A percentile compares a stretch with the other conserved stretches of the same genome.
Evolutionary conservation across 2,888 invertebrate species (phyloP).

Genomic region (Thumatha senex): DNA sequence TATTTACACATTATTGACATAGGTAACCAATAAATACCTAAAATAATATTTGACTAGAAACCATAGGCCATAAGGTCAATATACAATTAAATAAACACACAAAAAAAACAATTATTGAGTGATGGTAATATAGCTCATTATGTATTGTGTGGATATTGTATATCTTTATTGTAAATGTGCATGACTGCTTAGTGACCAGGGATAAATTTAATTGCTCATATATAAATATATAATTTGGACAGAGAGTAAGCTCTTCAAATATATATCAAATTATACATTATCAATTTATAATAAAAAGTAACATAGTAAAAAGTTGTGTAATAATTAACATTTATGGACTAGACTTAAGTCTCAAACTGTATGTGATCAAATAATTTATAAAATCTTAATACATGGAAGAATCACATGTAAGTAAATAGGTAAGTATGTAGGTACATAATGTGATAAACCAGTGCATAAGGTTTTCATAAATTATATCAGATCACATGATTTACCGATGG

Average conservation of each 20-base stretch:
- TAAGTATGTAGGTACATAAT: neutral
- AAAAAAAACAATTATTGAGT: too few species aligned
- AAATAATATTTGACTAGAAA: too few species aligned
- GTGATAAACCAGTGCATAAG: conserved; percentile 13
- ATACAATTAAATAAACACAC: too few species aligned
- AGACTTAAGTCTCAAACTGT: conserved; percentile 16
- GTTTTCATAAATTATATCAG: conserved; percentile 27
- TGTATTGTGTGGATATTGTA: too few species aligned
- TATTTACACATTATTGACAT: too few species aligned
- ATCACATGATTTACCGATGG: conserved; percentile 63
- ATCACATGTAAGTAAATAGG: conserved; percentile 10
- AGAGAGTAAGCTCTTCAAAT: neutral
- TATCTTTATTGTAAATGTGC: too few species aligned
- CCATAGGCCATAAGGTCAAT: too few species aligned
- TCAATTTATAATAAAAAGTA: conserved; percentile 28
- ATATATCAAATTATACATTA: neutral
- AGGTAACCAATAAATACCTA: too few species aligned
- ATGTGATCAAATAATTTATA: too few species aligned
- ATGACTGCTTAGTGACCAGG: too few species aligned
- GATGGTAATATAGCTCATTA: too few species aligned
- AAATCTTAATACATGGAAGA: conserved; percentile 7
- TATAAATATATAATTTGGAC: conserved; percentile 2
- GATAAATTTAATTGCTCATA: conserved; percentile 6
- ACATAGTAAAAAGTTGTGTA: conserved; percentile 57
- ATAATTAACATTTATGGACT: conserved; percentile 42